Evolutionary conservation across 2,888 invertebrate genomes (phyloP), one percentile per base, ranked within the genome.

Genomic region (Charanyca ferruginea): DNA sequence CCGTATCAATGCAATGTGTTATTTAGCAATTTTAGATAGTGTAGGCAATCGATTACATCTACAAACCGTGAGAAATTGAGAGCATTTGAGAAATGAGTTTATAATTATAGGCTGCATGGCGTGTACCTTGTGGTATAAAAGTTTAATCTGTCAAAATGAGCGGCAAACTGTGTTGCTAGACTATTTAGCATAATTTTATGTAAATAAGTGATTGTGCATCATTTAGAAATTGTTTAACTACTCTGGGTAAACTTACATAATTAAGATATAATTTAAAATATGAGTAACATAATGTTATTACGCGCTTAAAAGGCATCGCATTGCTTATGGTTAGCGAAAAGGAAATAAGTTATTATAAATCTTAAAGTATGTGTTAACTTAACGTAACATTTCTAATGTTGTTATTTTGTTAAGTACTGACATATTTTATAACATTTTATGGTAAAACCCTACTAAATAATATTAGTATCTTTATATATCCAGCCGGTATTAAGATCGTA

Each of bases 1-100:
- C 18, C 60, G 52, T 70, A 66, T 76, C 51, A 48, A 25, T 66
- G 58, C 54, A 74, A 72, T 41, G 23, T 53, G 20, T 23, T 65
- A 80, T 78, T 77, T 72, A 77, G 80, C 71, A 79, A 80, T 69
- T 67, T 62, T 35, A 72, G 58, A 59, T 64, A 59, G 55, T 38
- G 51, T 55, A 66, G 48, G 54, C 65, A 69, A 73, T 52, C 79
- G 42, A 66, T 76, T 58, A 58, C 63, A 75, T 49, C 63, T 65
- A 73, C 66, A 73, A 64, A 62, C 55, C 83, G 84, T 84, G 84
- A 76, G 83, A 83, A 81, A 73, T 66, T 58, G 53, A 58, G 66
- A 73, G 73, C 71, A 71, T 77, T 79, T 71, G 58, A 65, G 70
- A 76, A 83, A 83, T 74, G 80, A 73, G 72, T 62, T 73, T 82